Base-by-base conservation (phyloP, 2,113 vertebrate genomes). In the Chionis minor region DNA sequence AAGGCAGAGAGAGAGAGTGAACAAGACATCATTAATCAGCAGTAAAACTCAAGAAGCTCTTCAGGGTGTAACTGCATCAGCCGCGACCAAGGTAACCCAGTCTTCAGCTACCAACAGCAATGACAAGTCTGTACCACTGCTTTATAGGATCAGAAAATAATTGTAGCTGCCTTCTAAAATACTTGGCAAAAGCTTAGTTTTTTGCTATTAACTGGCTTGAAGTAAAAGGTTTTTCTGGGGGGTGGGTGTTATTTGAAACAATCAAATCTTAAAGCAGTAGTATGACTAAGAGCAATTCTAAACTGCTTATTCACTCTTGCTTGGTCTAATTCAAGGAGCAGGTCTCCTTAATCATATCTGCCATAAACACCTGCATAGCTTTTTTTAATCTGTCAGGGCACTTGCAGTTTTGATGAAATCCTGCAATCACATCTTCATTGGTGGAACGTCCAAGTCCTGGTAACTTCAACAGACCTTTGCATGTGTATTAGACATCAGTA, bases 1-100 rank as follows among this genome's bases (percentile, higher is more conserved):
- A 80, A 98, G 99, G 75, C 99, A 99, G 94, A 98, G 98, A 89
- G 98, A 99, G 87, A 97, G 98, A 40, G 98, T 98, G 38, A 97
- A 93, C 88, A 99, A 98, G 88, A 96, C 98, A 1, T 98, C 98
- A 13, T 72, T 99, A 80, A 98, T 98, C 78, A 97, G 97, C 83
- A 98, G 97, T 83, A 99, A 99, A 97, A 93, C 98, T 92, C 99
- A 98, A 94, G 99, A 99, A 8, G 97, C 97, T 55, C 97, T 99
- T 62, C 98, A 99, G 63, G 97, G 97, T 71, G 73, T 97, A 51
- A 94, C 98, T 65, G 97, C 98, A 75, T 27, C 98, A 40, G 96
- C 97, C 38, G 94, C 97, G 63, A 90, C 96, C 85, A 99, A 99
- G 99, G 99, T 99, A 98, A 94, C 86, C 38, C 79, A 61, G 17